Percentiles rank a stretch among this genome's conserved stretches.
phyloP scores from a whole-genome alignment of 1,140 invertebrate genomes.

The Cryptotermes secundus region DNA sequence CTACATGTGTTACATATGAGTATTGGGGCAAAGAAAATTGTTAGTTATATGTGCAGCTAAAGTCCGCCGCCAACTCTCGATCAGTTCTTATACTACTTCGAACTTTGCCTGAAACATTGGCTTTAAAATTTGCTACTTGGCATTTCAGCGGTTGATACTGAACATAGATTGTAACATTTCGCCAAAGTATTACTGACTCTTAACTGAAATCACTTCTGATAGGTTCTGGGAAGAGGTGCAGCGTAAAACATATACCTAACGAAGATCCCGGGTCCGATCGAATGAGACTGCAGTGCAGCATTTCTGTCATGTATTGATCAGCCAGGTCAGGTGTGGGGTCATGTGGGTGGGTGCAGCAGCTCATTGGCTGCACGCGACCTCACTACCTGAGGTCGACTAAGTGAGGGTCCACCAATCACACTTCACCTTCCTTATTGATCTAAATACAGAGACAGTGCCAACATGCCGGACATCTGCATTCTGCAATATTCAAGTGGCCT shows the following conservation, averaged over 20 bases:
- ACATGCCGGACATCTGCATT: conserved; percentile 10
- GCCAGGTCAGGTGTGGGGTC: conserved; percentile 15
- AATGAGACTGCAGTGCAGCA: conserved; percentile 3
- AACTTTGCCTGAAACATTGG: too few species aligned
- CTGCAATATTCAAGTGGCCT: not conserved
- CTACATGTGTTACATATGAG: too few species aligned
- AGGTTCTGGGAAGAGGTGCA: too few species aligned
- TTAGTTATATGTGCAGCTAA: too few species aligned
- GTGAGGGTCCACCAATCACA: not conserved
- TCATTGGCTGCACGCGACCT: conserved; percentile 16
- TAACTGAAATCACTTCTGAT: too few species aligned
- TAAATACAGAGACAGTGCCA: not conserved
- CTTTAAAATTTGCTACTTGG: too few species aligned
- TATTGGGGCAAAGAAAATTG: too few species aligned
- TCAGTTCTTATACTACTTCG: too few species aligned
- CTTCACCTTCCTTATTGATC: conserved; percentile 10
- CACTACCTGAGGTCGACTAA: not conserved
- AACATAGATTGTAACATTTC: too few species aligned
- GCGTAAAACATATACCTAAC: not conserved
- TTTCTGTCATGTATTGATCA: conserved; percentile 12
- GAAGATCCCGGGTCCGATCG: not conserved
- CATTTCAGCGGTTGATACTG: too few species aligned
- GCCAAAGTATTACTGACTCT: too few species aligned
- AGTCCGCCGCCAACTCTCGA: too few species aligned
- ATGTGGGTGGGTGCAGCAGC: not conserved